Evolutionary conservation across 2,797 vertebrate genomes (phyloP).

Genomic region (Leptoclinus maculatus): DNA sequence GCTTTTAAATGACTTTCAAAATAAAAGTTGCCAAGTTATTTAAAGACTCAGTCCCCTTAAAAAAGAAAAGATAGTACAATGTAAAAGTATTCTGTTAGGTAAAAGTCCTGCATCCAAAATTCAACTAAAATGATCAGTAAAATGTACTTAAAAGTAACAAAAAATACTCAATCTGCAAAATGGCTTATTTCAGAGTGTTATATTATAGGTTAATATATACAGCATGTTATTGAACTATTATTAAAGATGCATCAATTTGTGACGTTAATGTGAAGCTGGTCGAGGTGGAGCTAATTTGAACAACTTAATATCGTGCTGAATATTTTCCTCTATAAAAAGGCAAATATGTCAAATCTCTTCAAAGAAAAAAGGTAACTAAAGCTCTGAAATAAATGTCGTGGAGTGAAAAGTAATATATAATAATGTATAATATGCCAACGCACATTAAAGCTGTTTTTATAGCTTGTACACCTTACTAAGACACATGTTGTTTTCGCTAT

Average conservation of each 20-base stretch:
- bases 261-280: not conserved
- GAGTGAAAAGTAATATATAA: not conserved
- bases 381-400: not conserved
- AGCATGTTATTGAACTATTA: not conserved
- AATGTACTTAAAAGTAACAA: not conserved
- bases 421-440: not conserved
- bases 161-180: not conserved
- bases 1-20: slow-evolving; percentile 35
- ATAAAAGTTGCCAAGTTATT: slow-evolving; percentile 21
- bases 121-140: not conserved
- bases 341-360: not conserved
- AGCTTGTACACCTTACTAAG: not conserved
- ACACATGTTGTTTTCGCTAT: not conserved
- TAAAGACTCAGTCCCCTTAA: not conserved
- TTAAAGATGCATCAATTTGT: not conserved
- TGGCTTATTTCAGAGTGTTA: not conserved
- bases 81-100: not conserved
- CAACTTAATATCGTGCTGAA: not conserved
- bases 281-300: not conserved
- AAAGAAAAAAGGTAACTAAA: not conserved
- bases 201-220: not conserved
- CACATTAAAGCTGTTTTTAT: not conserved
- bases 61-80: not conserved
- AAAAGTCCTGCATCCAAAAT: not conserved
- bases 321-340: not conserved